Conservation (phyloP, 2,888 invertebrate species). For the Leucophora obtusa region DNA sequence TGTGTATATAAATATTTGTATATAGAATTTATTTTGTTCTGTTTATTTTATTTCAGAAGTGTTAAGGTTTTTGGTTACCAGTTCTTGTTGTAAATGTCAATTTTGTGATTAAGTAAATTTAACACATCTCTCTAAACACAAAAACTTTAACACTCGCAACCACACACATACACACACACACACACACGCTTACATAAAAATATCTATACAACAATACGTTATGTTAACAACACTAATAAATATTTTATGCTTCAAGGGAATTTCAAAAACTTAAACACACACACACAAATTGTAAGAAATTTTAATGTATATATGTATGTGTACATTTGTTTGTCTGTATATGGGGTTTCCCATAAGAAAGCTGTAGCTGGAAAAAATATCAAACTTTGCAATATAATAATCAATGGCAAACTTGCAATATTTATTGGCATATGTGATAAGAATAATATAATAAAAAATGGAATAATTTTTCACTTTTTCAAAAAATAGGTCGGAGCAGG, state of each 20-base stretch:
- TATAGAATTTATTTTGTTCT: constrained; percentile 7
- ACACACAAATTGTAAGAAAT: neutral
- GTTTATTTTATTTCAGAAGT: constrained; percentile 22
- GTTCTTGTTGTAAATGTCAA: constrained; percentile 55
- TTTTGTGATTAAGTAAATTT: constrained; percentile 60
- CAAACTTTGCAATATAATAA: too few species aligned
- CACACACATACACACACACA: constrained; percentile 14
- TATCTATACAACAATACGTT: constrained; percentile 14
- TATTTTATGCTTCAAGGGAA: constrained; percentile 58
- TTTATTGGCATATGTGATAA: too few species aligned
- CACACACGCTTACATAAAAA: neutral
- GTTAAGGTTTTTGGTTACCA: constrained; percentile 53
- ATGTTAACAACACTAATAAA: constrained; percentile 61
- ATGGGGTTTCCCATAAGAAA: too few species aligned
- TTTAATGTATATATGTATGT: neutral
- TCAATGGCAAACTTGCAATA: too few species aligned
- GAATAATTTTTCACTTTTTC: too few species aligned
- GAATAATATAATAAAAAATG: too few species aligned
- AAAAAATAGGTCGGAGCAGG: too few species aligned
- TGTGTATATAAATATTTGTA: neutral
- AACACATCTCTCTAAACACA: constrained; percentile 38
- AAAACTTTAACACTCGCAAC: constrained; percentile 17
- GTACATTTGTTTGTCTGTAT: constrained; percentile 5
- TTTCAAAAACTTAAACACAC: constrained; percentile 10
- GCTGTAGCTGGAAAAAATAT: too few species aligned